Evolutionary conservation across 2,888 invertebrate genomes (phyloP).

Genomic region (Halictus quadricinctus): DNA sequence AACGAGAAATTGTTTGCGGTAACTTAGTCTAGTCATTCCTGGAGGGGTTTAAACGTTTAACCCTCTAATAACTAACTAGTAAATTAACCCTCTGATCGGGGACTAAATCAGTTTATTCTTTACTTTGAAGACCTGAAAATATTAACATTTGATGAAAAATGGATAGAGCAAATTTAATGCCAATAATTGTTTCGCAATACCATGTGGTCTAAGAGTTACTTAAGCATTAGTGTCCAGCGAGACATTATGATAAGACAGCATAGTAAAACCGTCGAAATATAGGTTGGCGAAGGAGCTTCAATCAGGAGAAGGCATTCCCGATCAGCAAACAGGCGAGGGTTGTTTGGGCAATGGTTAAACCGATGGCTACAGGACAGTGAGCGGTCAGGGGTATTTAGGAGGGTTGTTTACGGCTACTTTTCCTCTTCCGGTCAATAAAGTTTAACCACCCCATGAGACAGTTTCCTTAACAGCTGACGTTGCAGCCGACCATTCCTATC

Average conservation of each 20-base stretch:
- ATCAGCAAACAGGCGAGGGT: conserved; percentile 79
- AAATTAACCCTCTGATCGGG: too few relatives aligned
- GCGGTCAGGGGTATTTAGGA: conserved; percentile 75
- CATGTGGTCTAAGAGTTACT: too few relatives aligned
- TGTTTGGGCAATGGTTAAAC: conserved; percentile 79
- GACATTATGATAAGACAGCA: too few relatives aligned
- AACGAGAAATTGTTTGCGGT: too few relatives aligned
- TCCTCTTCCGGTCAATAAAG: conserved; percentile 74
- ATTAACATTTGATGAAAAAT: too few relatives aligned
- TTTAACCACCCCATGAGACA: conserved; percentile 69
- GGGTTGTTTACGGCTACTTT: conserved; percentile 79
- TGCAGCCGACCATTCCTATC: conserved; percentile 68
- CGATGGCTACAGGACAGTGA: conserved; percentile 74
- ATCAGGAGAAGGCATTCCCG: conserved; percentile 72
- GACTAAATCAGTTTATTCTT: neutral
- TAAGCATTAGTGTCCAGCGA: too few relatives aligned
- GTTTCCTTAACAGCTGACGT: conserved; percentile 76
- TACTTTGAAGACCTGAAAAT: too few relatives aligned
- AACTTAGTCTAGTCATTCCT: too few relatives aligned
- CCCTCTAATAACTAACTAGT: too few relatives aligned
- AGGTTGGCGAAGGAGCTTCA: conserved; percentile 47
- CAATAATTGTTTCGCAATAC: too few relatives aligned
- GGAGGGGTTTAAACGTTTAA: too few relatives aligned
- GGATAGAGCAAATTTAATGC: too few relatives aligned
- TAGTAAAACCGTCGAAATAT: conserved; percentile 2